Evolutionary conservation across 2,888 invertebrate genomes (phyloP), one percentile per base, ranked within the genome.

Genomic region (Dione juno): DNA sequence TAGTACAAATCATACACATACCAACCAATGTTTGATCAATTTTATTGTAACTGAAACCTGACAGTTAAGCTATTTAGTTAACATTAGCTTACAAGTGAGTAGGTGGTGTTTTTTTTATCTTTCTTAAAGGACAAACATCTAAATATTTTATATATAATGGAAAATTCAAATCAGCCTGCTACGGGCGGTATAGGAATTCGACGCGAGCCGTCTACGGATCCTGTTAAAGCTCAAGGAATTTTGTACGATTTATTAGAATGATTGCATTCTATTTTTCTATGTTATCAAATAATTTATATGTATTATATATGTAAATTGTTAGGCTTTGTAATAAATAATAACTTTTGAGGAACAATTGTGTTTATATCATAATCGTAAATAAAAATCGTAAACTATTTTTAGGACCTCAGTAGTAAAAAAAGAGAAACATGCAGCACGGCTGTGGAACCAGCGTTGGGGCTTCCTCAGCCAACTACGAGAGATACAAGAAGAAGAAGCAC

Each of bases 191-290:
- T 81, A n/a, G 87, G 84, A 14, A 81, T 82, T 11, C 86, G 88
- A 1, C 84, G 86, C 9, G 91, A 92, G 61, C 84, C 87, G 11
- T 88, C 88, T 10, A 86, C 79, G 6, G 92, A 92, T 75, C 90
- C 92, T 11, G 92, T 92, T 10, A 92, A 91, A 74, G 90, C 90
- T 66, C 90, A 93, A 81, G 92, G 92, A 75, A 87, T 93, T 76
- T 78, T 92, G 93, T 93, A 84, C 80, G 82, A 57, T 48, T 59
- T 54, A 65, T n/a, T 59, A 43, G 14, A 43, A 59, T 19, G 54
- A n/a, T 19, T 53, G 41, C 52, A 3, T 43, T 48, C 10, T 28
- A n/a, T 35, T 45, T 0, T 35, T 35, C 48, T 37, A n/a, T 11
- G n/a, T 21, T 21, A 45, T 10, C 19, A 19, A 45, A 61, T 0